These are phyloP conservation scores for Diachasma alloeum DNA, from an alignment of 1,140 invertebrate genomes.

Conservation along the genomic window DNA sequence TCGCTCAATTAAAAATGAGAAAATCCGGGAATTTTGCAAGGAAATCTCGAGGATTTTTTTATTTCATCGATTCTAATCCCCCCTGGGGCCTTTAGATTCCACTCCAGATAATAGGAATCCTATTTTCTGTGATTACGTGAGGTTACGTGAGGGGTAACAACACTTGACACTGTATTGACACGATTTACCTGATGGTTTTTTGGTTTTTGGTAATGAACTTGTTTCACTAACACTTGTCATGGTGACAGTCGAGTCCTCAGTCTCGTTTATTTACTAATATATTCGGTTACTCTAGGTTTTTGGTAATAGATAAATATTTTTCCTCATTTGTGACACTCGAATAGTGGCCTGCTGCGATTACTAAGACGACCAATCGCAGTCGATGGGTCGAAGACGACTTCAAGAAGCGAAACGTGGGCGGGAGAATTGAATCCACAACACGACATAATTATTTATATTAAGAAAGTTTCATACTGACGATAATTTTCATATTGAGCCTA, in stretches of 20 bases:
- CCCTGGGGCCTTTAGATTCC: not conserved
- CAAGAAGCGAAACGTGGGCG: no score
- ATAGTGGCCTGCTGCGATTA: not conserved
- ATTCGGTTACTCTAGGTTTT: not conserved
- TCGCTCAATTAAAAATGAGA: not conserved
- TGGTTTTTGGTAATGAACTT: slow-evolving; percentile 52
- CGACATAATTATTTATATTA: no score
- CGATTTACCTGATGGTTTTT: slow-evolving; percentile 59
- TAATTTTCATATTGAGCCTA: no score
- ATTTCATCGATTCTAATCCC: not conserved
- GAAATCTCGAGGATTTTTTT: not conserved
- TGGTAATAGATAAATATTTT: not conserved
- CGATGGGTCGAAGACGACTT: no score
- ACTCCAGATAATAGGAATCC: not conserved
- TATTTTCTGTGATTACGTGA: not conserved
- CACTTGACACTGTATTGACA: not conserved
- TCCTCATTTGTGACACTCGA: not conserved
- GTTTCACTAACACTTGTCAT: slow-evolving; percentile 52
- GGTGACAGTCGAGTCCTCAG: not conserved
- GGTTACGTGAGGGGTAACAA: not conserved
- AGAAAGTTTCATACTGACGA: no score
- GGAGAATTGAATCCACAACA: not conserved
- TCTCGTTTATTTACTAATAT: not conserved
- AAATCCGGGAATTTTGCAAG: no score
- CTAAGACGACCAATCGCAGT: not conserved